A percentile compares a stretch with the other conserved stretches of the same genome.
Evolutionary conservation across 2,797 vertebrate genomes (phyloP).

Genomic region (Enteromius mattozi): DNA sequence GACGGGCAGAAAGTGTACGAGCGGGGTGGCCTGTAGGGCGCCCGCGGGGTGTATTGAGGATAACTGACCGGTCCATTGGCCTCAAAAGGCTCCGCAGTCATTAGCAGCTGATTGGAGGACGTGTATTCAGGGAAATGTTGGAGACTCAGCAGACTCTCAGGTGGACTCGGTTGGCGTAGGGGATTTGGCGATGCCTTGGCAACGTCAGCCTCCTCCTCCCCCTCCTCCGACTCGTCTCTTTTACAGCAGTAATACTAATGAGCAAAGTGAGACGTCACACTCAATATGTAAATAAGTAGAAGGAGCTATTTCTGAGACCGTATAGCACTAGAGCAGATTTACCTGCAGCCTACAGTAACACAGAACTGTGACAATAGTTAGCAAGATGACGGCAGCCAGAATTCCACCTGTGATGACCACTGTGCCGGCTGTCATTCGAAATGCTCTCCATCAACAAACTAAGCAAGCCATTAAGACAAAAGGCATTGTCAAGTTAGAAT

Average conservation of each 20-base stretch:
- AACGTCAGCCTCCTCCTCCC: slow-evolving; percentile 78
- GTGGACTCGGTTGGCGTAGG: slow-evolving; percentile 66
- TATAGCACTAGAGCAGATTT: slow-evolving; percentile 52
- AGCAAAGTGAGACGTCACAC: neutral
- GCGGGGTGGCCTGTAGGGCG: slow-evolving; percentile 74
- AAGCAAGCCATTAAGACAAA: slow-evolving; percentile 55
- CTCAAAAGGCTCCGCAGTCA: slow-evolving; percentile 81
- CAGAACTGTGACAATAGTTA: slow-evolving; percentile 94
- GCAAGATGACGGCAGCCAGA: slow-evolving; percentile 94
- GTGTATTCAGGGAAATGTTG: slow-evolving; percentile 64
- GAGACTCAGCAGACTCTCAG: slow-evolving; percentile 64
- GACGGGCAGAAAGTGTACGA: slow-evolving; percentile 84
- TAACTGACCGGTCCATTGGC: slow-evolving; percentile 85
- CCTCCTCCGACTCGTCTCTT: slow-evolving; percentile 90
- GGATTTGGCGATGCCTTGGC: slow-evolving; percentile 50
- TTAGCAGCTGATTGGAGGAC: slow-evolving; percentile 70
- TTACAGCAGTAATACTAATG: slow-evolving; percentile 97
- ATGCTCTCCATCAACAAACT: slow-evolving; percentile 96
- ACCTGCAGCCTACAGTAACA: slow-evolving; percentile 99
- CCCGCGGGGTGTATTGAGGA: slow-evolving; percentile 77
- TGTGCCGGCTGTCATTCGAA: slow-evolving; percentile 99
- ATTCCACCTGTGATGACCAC: slow-evolving; percentile 99
- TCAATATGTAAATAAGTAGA: neutral
- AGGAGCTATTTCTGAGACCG: neutral
- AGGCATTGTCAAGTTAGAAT: too few relatives aligned